Evolutionary conservation across 2,113 vertebrate species (phyloP).

Genomic region (Pomatostomus ruficeps): DNA sequence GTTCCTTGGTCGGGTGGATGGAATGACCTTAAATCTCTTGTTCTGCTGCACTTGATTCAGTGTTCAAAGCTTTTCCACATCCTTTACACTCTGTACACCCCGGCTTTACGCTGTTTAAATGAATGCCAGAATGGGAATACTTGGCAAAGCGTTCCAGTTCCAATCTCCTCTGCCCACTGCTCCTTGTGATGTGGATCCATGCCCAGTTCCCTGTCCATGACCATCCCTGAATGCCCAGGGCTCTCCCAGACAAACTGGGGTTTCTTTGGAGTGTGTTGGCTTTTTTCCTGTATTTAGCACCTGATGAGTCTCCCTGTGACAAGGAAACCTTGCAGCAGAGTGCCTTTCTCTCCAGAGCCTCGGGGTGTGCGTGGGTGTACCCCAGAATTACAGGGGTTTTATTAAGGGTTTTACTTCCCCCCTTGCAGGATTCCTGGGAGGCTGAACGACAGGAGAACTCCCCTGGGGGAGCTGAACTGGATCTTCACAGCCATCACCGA

Average conservation of each 20-base stretch:
- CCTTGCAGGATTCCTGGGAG: slow-evolving; percentile 88
- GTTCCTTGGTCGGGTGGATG: not conserved
- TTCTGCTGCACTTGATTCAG: not conserved
- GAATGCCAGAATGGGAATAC: not conserved
- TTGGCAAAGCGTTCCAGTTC: not conserved
- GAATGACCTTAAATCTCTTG: not conserved
- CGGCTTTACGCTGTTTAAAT: not conserved
- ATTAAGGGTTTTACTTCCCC: not conserved
- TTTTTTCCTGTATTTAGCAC: not conserved
- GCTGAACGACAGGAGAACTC: slow-evolving; percentile 94
- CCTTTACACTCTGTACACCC: not conserved
- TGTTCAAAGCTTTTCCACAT: not conserved
- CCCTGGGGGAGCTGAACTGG: slow-evolving; percentile 97
- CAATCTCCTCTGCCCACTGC: not conserved
- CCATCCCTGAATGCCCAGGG: no score
- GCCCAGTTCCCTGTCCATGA: not conserved
- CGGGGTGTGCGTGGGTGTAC: not conserved
- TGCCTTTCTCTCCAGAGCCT: not conserved
- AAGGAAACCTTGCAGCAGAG: not conserved
- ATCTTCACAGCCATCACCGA: slow-evolving; percentile 99
- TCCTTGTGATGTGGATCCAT: not conserved
- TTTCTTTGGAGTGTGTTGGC: not conserved
- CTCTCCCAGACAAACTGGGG: not conserved
- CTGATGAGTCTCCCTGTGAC: not conserved
- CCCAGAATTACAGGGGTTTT: accelerated